These are phyloP conservation scores for Eretmocerus hayati DNA, from an alignment of 2,888 invertebrate species.

Conservation along the genomic window DNA sequence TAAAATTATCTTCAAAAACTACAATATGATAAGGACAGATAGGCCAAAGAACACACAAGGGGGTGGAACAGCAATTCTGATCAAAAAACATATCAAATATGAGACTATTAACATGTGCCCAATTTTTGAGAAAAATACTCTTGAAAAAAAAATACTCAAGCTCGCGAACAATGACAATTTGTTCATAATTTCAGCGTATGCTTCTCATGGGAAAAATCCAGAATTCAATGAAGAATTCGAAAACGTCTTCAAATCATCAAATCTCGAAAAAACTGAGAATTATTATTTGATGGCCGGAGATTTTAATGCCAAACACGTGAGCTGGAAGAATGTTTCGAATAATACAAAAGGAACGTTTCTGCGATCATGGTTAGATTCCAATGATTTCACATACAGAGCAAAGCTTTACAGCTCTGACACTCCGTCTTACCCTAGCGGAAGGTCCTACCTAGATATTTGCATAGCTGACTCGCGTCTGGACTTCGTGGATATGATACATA, in stretches of 20 bases:
- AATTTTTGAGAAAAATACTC: background rate
- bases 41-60: background rate
- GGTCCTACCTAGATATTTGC: background rate
- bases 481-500: background rate
- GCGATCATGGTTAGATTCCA: background rate
- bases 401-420: background rate
- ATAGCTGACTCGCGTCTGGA: background rate
- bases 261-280: background rate
- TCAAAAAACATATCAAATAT: background rate
- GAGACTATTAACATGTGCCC: background rate
- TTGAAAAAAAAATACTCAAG: background rate
- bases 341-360: background rate
- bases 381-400: background rate
- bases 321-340: background rate
- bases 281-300: conserved; percentile 1
- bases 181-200: background rate
- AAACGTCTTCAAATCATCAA: background rate
- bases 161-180: background rate
- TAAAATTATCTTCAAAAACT: background rate
- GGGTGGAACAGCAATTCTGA: background rate
- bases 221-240: background rate
- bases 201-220: background rate
- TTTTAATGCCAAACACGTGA: background rate
- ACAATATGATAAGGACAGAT: background rate
- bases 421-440: background rate